Base-by-base conservation (phyloP, 1,140 invertebrate species). In the Drosophila parabipectinata region DNA sequence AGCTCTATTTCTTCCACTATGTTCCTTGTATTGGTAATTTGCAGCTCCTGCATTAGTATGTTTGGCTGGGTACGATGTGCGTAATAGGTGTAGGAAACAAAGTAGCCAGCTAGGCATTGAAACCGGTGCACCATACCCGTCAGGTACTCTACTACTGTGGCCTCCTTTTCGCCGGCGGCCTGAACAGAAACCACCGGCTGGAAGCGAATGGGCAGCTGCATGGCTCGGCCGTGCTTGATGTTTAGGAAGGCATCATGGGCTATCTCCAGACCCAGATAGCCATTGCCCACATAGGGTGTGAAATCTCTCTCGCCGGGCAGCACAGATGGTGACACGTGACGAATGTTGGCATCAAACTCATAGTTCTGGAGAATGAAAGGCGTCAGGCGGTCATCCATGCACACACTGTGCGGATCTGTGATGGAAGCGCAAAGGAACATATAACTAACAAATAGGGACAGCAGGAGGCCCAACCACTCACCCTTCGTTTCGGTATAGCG, bases 281-380 rank as follows among this genome's bases (percentile, higher is more conserved):
- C 96, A 93, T 98, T 97, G 55, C 96, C 96, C 28, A 96, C 93
- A 91, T 96, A 97, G 79, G 96, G 95, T 80, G 96, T 93, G 90
- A 94, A 96, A 57, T 93, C 92, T 52, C 94, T 92, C 68, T 95
- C 94, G 26, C 90, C 91, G 4, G 92, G 89, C 30, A 94, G 89
- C 24, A 92, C 85, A 0, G 53, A 47, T 4, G 93, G 92, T 48
- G 83, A 67, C 48, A 93, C 80, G 52, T 94, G 94, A 67, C 94
- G 93, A 61, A 97, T 93, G 85, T 96, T 95, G 10, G 94, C 95
- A 92, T 96, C 95, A 79, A 95, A 95, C 54, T 95, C 93, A 18
- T 92, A 88, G 41, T 94, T 91, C 76, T 95, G 94, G 3, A 92
- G 90, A 72, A 94, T 92, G 81, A 94, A 95, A 54, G 93, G 93